Evolutionary conservation across 2,888 invertebrate species (phyloP), one percentile per base, ranked within the genome.

Genomic region (Macrophya alboannulata): DNA sequence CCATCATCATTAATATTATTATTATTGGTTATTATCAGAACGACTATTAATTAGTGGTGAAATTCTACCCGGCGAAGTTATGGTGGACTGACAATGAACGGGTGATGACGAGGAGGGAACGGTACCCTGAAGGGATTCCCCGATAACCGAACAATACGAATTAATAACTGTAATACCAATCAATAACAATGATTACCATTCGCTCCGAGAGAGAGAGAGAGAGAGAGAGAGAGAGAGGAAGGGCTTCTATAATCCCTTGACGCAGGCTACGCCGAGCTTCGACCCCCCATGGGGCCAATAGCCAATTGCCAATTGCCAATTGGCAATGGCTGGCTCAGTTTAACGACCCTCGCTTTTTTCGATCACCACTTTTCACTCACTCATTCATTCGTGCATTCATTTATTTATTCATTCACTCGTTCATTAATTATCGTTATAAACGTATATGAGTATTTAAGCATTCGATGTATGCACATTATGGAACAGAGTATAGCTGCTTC

Each of bases 151-250:
- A 92, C 92, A 90, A 81, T 89, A 90, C 91, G 91, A 92, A 93
- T 92, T 93, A 93, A 92, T 92, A 92, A 92, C 92, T 91, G 91
- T 92, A 91, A 91, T 91, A 90, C 90, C 92, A 92, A 92, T 92
- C 92, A 92, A 92, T 92, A 92, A 90, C 89, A 71, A 62, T 76
- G 87, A 81, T 81, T 81, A 81, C 81, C 81, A 81, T 62, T 62
- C 40, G 59, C 59, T 62, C 4, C 25, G 15, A 21, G 51, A 48
- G 43, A 62, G 62, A 12, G 15, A 10, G 15, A 8, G 31, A 31
- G 31, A 31, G 31, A 31, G 31, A 31, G 31, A 31, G 31, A 31
- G 3, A 3, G 31, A 62, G 59, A 62, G 81, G 43, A 81, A 81
- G 81, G 62, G 62, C 62, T 43, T 62, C 62, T 12, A 40, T 81